A percentile compares a stretch with the other conserved stretches of the same genome.
phyloP scores from a whole-genome alignment of 2,797 vertebrate genomes.

The Syndactyla subalaris region DNA sequence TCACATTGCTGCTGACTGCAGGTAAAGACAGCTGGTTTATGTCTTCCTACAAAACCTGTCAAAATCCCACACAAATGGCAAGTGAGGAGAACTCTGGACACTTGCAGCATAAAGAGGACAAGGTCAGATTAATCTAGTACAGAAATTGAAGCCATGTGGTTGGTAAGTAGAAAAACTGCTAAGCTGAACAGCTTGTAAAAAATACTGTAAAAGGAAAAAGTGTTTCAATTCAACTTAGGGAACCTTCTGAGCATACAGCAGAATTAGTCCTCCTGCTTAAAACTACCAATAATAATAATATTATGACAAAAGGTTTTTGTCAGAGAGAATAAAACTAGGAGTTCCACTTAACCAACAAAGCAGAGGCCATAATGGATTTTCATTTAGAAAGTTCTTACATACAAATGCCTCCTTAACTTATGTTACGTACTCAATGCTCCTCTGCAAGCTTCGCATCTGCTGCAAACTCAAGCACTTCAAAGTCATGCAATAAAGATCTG shows the following conservation, averaged over 20 bases:
- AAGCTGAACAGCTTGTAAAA: not conserved
- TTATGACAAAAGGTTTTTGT: not conserved
- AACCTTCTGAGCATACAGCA: not conserved
- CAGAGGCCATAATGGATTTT: not conserved
- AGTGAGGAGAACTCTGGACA: not conserved
- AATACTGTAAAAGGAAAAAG: not conserved
- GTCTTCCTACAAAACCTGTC: not conserved
- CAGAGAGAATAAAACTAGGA: not conserved
- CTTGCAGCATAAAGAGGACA: not conserved
- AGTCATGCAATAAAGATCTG: not conserved
- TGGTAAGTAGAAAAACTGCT: not conserved
- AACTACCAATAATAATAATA: not conserved
- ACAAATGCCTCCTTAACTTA: not conserved
- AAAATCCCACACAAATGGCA: not conserved
- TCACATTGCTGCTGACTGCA: not conserved
- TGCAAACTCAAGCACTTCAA: not conserved
- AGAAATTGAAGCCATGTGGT: not conserved
- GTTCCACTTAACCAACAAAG: not conserved
- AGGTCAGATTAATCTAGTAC: not conserved
- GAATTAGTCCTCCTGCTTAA: not conserved
- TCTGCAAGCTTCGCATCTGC: not conserved
- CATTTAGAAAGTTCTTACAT: not conserved
- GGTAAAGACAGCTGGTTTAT: not conserved
- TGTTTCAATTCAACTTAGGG: not conserved
- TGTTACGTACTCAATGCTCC: not conserved